Base-by-base conservation (phyloP, 2,797 vertebrate species). In the Lacerta viridis region DNA sequence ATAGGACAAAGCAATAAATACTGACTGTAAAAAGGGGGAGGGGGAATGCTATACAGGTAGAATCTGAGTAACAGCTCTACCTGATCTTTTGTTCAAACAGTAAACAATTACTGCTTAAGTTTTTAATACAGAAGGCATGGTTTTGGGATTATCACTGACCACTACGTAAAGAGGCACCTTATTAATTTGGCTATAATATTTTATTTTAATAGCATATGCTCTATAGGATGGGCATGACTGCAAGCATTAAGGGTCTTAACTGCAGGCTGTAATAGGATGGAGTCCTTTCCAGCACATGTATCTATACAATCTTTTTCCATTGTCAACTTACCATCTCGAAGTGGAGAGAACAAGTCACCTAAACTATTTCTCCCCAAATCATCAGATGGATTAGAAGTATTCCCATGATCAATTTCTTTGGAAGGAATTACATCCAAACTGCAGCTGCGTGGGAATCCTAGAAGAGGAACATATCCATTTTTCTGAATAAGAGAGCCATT, bases 291-390 rank as follows among this genome's bases (percentile, higher is more conserved):
- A 84, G 2, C 33, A 80, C 46, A 41, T 41, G 1, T 55, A n/a
- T 18, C 18, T 78, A 20, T 7, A 79, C 10, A 41, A 4, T 61
- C 13, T 39, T 25, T 71, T 74, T 83, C 78, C 29, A 84, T 13
- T 10, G 13, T 86, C 41, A 88, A 93, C 97, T 96, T 95, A 98
- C 98, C 98, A 25, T 98, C 98, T 96, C 97, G 95, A 82, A 98
- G 64, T 43, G 99, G 99, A 94, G 99, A 99, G 96, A 99, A 99
- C 84, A 99, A 89, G 91, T 99, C 99, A 80, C 97, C 96, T 95
- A 99, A 96, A 94, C 99, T 99, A 96, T 95, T 98, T 85, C 97
- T 97, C 83, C 98, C 95, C 33, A 97, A 94, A 33, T 95, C 95
- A 92, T 96, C 97, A 89, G 96, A 98, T 83, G 93, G 77, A 68